Conservation (phyloP, 2,113 vertebrate species). For the Desmodus rotundus region DNA sequence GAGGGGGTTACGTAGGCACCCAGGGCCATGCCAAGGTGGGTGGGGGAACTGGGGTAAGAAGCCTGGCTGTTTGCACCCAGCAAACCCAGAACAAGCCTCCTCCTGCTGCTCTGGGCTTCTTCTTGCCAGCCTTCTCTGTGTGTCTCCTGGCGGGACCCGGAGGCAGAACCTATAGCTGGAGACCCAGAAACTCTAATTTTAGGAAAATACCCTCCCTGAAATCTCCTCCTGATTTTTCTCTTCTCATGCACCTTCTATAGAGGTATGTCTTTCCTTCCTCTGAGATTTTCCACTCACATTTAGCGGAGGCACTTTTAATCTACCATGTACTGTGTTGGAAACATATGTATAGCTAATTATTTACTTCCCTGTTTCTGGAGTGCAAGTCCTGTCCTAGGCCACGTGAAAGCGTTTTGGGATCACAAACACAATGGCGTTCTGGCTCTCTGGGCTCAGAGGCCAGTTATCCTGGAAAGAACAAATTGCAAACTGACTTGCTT, state of each 20-base stretch:
- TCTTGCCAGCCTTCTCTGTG: neutral
- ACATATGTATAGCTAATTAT: neutral
- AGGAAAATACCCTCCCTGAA: neutral
- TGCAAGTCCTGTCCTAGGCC: neutral
- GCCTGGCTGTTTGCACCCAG: neutral
- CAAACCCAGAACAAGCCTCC: neutral
- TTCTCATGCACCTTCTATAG: neutral
- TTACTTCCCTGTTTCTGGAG: slow-evolving; percentile 34
- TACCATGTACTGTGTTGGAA: neutral
- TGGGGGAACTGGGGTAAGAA: neutral
- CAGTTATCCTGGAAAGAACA: neutral
- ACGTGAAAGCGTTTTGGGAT: neutral
- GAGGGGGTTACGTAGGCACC: neutral
- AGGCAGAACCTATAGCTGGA: neutral
- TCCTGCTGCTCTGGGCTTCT: neutral
- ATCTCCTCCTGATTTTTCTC: neutral
- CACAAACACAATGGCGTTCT: neutral
- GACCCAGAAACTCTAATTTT: neutral
- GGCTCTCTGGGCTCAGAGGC: neutral
- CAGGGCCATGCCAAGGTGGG: neutral
- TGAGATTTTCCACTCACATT: neutral
- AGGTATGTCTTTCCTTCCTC: neutral
- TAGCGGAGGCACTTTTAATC: neutral
- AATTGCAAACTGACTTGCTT: neutral
- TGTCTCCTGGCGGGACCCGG: neutral